Conservation (phyloP, 2,797 vertebrate species). For the Hafferia zeledoni region DNA sequence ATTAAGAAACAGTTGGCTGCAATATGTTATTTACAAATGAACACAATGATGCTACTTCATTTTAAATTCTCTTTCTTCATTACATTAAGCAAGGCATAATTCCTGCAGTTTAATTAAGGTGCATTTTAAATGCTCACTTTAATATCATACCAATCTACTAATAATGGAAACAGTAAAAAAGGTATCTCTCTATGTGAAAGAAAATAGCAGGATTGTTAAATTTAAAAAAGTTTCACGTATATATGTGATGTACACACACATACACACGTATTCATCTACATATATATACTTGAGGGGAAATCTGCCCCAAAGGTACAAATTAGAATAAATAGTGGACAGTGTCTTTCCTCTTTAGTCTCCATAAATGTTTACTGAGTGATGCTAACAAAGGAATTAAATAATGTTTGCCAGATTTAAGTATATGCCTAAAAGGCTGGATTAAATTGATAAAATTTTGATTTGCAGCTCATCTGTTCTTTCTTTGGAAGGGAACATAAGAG, state of each 20-base stretch:
- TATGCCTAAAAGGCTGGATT: background rate
- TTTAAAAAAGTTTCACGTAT: background rate
- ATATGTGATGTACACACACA: background rate
- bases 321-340: background rate
- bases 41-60: slow-evolving; percentile 81
- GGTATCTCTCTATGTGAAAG: background rate
- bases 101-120: slow-evolving; percentile 74
- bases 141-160: slow-evolving; percentile 54
- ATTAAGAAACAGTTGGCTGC: slow-evolving; percentile 93
- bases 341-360: background rate
- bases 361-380: background rate
- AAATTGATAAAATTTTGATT: background rate
- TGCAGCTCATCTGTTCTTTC: background rate
- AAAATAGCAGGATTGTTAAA: background rate
- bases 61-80: slow-evolving; percentile 77
- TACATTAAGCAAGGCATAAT: slow-evolving; percentile 67
- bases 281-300: background rate
- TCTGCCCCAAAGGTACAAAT: background rate
- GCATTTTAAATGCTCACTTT: slow-evolving; percentile 65
- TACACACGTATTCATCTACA: fast-evolving
- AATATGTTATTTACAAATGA: slow-evolving; percentile 87
- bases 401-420: background rate
- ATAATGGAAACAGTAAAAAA: slow-evolving; percentile 37
- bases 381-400: background rate
- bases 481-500: background rate